These are phyloP conservation scores for Cephus runcator DNA, from an alignment of 2,888 invertebrate genomes.

Conservation along the genomic window DNA sequence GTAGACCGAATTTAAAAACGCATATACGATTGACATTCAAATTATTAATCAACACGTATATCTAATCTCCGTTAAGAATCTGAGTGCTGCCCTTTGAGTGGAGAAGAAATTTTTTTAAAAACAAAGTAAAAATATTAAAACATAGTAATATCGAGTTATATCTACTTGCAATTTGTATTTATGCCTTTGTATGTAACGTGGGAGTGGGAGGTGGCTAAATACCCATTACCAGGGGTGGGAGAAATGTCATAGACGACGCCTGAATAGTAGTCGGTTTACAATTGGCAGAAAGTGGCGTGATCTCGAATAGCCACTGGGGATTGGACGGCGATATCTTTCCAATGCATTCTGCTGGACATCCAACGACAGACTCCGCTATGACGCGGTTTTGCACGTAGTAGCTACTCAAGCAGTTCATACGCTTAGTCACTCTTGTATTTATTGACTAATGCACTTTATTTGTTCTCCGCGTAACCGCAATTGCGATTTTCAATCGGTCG, in stretches of 20 bases:
- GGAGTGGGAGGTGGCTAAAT: background rate
- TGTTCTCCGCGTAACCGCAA: background rate
- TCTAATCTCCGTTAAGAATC: background rate
- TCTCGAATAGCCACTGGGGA: background rate
- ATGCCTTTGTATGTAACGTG: background rate
- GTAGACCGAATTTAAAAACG: background rate
- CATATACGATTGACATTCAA: background rate
- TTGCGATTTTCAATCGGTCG: background rate
- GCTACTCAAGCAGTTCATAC: background rate
- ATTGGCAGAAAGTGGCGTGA: background rate
- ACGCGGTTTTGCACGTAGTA: background rate
- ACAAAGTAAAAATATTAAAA: background rate
- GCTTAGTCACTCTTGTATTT: background rate
- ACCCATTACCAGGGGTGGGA: background rate
- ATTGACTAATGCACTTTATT: background rate
- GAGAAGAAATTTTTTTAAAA: background rate
- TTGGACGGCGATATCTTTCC: background rate
- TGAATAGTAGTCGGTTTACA: background rate
- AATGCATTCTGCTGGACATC: background rate
- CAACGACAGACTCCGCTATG: background rate
- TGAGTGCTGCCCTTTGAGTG: background rate
- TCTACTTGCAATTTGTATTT: background rate
- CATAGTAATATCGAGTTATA: background rate
- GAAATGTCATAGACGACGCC: background rate
- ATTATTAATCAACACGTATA: background rate